These are phyloP conservation scores for Datnioides undecimradiatus DNA, from an alignment of 2,113 vertebrate genomes.

Conservation along the genomic window DNA sequence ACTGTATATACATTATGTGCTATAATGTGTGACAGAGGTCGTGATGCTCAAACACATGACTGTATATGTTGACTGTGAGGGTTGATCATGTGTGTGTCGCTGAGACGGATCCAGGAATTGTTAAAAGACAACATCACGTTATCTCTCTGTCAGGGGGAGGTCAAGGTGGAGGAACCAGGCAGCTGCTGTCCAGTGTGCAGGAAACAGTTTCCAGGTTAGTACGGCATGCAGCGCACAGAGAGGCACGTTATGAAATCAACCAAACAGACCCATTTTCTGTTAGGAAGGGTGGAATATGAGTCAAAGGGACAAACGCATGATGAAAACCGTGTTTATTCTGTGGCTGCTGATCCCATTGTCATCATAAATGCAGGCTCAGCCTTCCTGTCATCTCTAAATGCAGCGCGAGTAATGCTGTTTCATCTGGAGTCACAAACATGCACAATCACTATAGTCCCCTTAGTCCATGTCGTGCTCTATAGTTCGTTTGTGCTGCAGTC, in stretches of 20 bases:
- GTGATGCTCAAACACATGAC: background rate
- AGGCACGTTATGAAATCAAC: background rate
- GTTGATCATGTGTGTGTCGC: background rate
- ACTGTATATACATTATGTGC: background rate
- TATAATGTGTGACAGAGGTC: background rate
- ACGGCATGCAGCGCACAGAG: background rate
- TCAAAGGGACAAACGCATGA: too few relatives aligned
- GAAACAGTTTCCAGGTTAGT: constrained; percentile 81
- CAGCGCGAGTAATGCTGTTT: background rate
- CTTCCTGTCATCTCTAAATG: too few relatives aligned
- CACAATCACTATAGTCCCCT: background rate
- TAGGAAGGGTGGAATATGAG: too few relatives aligned
- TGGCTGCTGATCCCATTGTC: background rate
- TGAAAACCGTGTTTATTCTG: background rate
- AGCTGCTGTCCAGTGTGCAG: constrained; percentile 90
- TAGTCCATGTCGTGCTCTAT: background rate
- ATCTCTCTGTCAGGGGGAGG: constrained; percentile 81
- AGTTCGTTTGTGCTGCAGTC: constrained; percentile 40
- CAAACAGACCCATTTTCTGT: too few relatives aligned
- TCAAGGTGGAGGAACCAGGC: constrained; percentile 85
- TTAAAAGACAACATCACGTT: background rate
- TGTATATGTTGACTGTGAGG: background rate
- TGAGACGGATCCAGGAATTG: background rate
- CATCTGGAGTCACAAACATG: background rate
- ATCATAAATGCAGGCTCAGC: background rate